Percentiles rank a stretch among this genome's conserved stretches.
Conservation (phyloP, 2,888 invertebrate genomes). For the Apodemia mormo region DNA sequence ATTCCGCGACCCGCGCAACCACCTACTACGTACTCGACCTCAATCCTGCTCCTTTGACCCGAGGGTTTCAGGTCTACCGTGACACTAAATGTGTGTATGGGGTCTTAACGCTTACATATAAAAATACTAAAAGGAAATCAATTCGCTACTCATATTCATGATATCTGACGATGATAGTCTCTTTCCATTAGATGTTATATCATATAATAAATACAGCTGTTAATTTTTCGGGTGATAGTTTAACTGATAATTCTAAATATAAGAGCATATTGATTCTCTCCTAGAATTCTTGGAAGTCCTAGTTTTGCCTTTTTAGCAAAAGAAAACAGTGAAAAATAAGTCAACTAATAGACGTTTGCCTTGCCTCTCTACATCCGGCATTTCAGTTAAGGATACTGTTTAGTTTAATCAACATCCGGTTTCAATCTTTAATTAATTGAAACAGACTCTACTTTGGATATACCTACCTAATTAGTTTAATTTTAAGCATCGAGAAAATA, state of each 20-base stretch:
- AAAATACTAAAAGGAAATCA: no score
- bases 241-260: no score
- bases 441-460: neutral
- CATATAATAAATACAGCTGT: no score
- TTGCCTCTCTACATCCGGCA: neutral
- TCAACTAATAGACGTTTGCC: neutral
- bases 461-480: neutral
- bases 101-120: no score
- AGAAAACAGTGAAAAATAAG: no score
- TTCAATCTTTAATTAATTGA: neutral
- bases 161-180: no score
- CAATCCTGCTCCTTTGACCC: constrained; percentile 46
- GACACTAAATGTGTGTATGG: neutral
- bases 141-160: no score
- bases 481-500: neutral
- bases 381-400: neutral
- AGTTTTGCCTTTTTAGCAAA: neutral
- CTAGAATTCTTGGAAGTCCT: no score
- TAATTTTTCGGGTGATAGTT: no score
- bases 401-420: neutral
- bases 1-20: constrained; percentile 60
- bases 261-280: no score
- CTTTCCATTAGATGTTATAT: no score
- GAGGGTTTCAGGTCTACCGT: constrained; percentile 20
- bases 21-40: constrained; percentile 56